These are phyloP conservation scores for Ophiodon elongatus DNA, from an alignment of 2,113 vertebrate species.

Conservation along the genomic window DNA sequence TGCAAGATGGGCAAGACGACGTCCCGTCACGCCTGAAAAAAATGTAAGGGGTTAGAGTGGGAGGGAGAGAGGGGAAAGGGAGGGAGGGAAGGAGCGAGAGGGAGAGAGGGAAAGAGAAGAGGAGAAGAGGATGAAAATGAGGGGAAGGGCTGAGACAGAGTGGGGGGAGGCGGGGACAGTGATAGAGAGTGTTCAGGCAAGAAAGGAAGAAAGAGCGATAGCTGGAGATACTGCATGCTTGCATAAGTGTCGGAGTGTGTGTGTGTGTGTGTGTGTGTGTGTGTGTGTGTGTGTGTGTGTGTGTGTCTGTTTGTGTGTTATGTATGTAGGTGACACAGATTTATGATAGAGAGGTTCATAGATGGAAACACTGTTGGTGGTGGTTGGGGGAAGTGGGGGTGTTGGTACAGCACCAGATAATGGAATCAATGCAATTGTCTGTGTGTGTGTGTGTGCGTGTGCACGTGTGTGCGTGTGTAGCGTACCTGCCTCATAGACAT, in stretches of 20 bases:
- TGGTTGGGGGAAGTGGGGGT: conserved; percentile 64
- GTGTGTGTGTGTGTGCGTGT: conserved; percentile 47
- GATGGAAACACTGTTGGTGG: conserved; percentile 68
- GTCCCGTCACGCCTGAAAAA: conserved; percentile 68
- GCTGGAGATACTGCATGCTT: conserved; percentile 77
- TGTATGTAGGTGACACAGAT: conserved; percentile 82
- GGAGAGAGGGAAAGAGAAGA: conserved; percentile 30
- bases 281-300: conserved; percentile 39
- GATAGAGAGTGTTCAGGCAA: conserved; percentile 70
- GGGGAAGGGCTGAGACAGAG: conserved; percentile 72
- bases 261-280: conserved; percentile 25
- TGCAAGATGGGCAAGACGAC: conserved; percentile 71
- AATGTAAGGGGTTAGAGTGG: conserved; percentile 51
- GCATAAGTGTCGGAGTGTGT: conserved; percentile 65
- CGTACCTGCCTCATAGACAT: conserved; percentile 75
- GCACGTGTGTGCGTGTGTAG: conserved; percentile 16
- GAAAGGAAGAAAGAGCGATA: conserved; percentile 73
- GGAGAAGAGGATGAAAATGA: conserved; percentile 63
- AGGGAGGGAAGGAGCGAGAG: not conserved
- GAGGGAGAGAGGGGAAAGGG: conserved; percentile 37
- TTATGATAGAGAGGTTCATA: conserved; percentile 75
- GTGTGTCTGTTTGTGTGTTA: conserved; percentile 14
- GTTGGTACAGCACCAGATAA: conserved; percentile 78
- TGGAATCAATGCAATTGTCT: conserved; percentile 76
- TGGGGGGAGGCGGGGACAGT: conserved; percentile 70